Conservation (phyloP, 2,797 vertebrate species). For the Pangasius djambal region DNA sequence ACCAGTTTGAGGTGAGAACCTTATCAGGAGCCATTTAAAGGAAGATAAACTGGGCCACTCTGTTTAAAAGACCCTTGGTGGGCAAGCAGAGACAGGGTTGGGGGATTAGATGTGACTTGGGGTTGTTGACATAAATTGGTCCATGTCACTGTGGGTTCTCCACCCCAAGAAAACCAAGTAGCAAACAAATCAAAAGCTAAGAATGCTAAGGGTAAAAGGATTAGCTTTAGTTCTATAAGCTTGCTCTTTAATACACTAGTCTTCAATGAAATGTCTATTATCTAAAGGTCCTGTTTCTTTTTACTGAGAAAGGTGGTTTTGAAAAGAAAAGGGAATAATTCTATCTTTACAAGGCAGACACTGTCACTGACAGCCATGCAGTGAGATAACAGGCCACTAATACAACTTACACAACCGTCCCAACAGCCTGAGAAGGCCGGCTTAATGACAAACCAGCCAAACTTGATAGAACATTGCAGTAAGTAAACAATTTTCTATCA, state of each 20-base stretch:
- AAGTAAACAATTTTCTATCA: conserved; percentile 64
- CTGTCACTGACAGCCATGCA: conserved; percentile 39
- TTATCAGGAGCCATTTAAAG: conserved; percentile 47
- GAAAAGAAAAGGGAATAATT: conserved; percentile 51
- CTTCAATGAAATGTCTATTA: conserved; percentile 41
- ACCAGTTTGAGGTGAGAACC: conserved; percentile 28
- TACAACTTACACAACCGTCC: conserved; percentile 45
- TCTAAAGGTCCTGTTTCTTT: conserved; percentile 40
- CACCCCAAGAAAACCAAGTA: conserved; percentile 63
- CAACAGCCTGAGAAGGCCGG: conserved; percentile 41
- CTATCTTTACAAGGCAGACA: conserved; percentile 47
- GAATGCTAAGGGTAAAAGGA: conserved; percentile 71
- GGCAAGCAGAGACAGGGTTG: conserved; percentile 61
- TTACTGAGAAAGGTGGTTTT: conserved; percentile 7
- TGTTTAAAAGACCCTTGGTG: conserved; percentile 63
- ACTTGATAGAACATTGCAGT: conserved; percentile 63
- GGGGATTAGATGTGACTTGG: conserved; percentile 72
- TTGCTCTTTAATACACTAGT: conserved; percentile 47
- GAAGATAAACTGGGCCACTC: conserved; percentile 50
- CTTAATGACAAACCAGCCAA: conserved; percentile 61
- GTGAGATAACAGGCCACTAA: conserved; percentile 43
- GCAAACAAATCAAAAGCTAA: conserved; percentile 75
- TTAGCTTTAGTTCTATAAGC: conserved; percentile 71
- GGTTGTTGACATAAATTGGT: conserved; percentile 74
- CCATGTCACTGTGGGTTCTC: conserved; percentile 73